Conservation (phyloP, 2,113 vertebrate genomes). For the Ceyx cyanopectus region DNA sequence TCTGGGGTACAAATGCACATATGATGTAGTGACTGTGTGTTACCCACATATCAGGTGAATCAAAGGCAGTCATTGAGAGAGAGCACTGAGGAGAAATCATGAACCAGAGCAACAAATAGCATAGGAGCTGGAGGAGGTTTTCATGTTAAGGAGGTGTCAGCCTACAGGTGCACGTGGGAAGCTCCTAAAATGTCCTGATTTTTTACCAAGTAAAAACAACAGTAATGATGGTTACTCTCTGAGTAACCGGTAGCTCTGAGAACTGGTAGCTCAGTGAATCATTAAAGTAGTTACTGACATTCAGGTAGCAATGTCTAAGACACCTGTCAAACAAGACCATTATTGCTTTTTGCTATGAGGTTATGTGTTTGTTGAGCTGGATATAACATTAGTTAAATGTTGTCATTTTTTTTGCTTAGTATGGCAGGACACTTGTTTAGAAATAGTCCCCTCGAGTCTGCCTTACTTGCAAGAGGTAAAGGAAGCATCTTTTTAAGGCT, state of each 20-base stretch:
- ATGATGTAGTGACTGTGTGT: neutral
- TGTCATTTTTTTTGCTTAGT: neutral
- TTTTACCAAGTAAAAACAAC: neutral
- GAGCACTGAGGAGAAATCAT: neutral
- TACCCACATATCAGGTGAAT: neutral
- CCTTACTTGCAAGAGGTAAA: neutral
- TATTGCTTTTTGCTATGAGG: neutral
- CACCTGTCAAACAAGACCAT: neutral
- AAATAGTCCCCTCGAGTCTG: neutral
- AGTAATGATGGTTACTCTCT: neutral
- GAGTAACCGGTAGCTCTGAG: neutral
- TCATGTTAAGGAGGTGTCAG: neutral
- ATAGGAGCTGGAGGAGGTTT: neutral
- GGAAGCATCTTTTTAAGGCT: neutral
- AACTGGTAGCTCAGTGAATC: neutral
- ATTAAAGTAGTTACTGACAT: neutral
- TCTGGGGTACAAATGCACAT: neutral
- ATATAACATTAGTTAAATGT: neutral
- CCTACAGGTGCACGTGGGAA: neutral
- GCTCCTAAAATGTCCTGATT: neutral
- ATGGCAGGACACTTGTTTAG: neutral
- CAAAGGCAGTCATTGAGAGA: neutral
- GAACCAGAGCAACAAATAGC: fast-evolving
- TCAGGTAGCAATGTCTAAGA: neutral
- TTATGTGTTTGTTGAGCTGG: neutral